Evolutionary conservation across 2,888 invertebrate genomes (phyloP), one percentile per base, ranked within the genome.

Genomic region (Abrostola triplasia): DNA sequence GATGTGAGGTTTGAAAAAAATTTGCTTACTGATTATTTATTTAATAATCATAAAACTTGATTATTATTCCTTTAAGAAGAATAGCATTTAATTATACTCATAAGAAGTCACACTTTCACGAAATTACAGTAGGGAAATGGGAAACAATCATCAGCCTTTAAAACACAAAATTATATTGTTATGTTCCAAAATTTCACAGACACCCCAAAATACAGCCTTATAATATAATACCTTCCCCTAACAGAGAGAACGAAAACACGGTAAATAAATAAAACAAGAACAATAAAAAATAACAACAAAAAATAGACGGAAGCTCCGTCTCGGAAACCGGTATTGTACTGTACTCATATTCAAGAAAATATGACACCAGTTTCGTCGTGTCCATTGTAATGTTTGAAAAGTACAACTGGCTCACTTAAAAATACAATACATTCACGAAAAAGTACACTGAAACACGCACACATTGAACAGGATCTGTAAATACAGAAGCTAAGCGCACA

Each of bases 261-360:
- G 70, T 70, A 70, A 75, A 71, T 57, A 73, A 76, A 67, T 68
- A 58, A 76, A 80, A 71, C 64, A 71, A 75, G 56, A 61, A 71
- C 64, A 77, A 73, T 69, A 74, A 76, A 73, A 73, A 70, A 70
- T n/a, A 64, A 69, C 66, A 67, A 66, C 67, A 62, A 76, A 73
- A 76, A 76, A 47, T 47, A 67, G 69, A 42, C 82, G 84, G 82
- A 87, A 85, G 80, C 64, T 62, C 44, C 76, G 77, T 79, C 83
- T 84, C 85, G 83, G 88, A 84, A 85, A 74, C 81, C 71, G 75
- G 82, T 76, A 87, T 87, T 82, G 84, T 70, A 70, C 71, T 68
- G 72, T 70, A 77, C 83, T 87, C 85, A 84, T 87, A 87, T 88
- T 84, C 87, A 84, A 84, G 85, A 83, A 89, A 87, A 89, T 89